Base-by-base conservation (phyloP, 2,888 invertebrate genomes). In the Abrostola triplasia region DNA sequence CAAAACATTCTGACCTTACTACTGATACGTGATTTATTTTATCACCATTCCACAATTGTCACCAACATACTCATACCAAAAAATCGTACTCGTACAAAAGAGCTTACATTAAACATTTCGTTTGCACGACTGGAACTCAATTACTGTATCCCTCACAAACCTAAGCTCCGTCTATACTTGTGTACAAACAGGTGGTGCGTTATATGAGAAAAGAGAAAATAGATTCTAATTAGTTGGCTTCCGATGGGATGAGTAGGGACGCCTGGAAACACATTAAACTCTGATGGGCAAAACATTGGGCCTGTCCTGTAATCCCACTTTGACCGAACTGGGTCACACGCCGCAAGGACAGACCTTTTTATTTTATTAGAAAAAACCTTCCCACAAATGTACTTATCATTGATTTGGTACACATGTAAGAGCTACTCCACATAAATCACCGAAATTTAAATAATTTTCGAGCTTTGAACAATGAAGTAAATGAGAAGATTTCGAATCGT, bases 191-290 rank as follows among this genome's bases (percentile, higher is more conserved):
- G 61, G 65, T 70, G 53, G 67, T 67, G 61, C 71, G 65, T 63
- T 71, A 77, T 68, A 77, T 70, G 65, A 64, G 56, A 76, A 79
- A 80, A 80, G 74, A 76, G 80, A 79, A 80, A 84, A 86, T 84
- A 84, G 83, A 84, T 87, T 84, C 73, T 85, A 88, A 90, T 90
- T 88, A 88, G 88, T 87, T 83, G 80, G 74, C 76, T 80, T 77
- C 76, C 77, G 76, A 75, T 74, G 83, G 81, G 79, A 81, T 66
- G 80, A 74, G 75, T 70, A 71, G 78, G 80, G 81, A 81, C 82
- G 76, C 83, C 80, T 77, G 69, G 78, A 74, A 83, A 82, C 84
- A 80, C 86, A 88, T 90, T 90, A 88, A 89, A 88, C 80, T 86
- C 78, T 80, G 84, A 83, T 84, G 82, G 85, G 81, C 82, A 84